Evolutionary conservation across 2,113 vertebrate genomes (phyloP).

Genomic region (Halichoerus grypus): DNA sequence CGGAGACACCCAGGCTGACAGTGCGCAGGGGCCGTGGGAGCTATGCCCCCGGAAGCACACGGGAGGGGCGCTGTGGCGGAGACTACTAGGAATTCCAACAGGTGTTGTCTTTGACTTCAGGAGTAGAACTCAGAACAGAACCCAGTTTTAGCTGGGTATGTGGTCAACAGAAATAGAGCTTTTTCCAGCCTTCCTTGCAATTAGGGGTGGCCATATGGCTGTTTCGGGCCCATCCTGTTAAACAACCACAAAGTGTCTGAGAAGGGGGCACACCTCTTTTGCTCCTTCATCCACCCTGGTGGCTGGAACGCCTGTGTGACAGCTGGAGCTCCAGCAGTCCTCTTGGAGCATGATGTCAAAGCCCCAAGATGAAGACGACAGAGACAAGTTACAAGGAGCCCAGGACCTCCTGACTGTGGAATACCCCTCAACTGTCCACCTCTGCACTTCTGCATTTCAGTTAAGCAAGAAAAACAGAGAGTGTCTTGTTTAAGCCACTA

Average conservation of each 20-base stretch:
- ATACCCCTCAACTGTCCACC: accelerated
- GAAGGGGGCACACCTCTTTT: neutral
- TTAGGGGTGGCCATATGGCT: too few species aligned
- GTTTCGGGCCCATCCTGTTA: too few species aligned
- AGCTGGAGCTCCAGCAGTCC: neutral
- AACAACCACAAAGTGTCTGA: neutral
- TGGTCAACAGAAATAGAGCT: neutral
- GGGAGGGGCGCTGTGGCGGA: neutral
- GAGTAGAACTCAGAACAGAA: neutral
- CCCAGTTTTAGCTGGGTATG: neutral
- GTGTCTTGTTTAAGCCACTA: neutral
- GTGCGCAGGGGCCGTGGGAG: neutral
- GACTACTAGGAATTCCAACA: neutral
- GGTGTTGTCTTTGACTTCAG: neutral
- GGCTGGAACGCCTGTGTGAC: neutral
- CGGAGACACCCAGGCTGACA: neutral
- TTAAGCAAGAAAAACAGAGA: neutral
- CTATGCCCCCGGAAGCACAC: neutral
- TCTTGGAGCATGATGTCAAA: neutral
- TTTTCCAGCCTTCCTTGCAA: neutral
- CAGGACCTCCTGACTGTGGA: neutral
- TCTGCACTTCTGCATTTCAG: neutral
- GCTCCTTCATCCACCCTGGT: neutral
- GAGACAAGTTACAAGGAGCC: neutral
- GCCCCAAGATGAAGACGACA: neutral